phyloP scores from a whole-genome alignment of 2,888 invertebrate genomes.

The Rapana venosa region DNA sequence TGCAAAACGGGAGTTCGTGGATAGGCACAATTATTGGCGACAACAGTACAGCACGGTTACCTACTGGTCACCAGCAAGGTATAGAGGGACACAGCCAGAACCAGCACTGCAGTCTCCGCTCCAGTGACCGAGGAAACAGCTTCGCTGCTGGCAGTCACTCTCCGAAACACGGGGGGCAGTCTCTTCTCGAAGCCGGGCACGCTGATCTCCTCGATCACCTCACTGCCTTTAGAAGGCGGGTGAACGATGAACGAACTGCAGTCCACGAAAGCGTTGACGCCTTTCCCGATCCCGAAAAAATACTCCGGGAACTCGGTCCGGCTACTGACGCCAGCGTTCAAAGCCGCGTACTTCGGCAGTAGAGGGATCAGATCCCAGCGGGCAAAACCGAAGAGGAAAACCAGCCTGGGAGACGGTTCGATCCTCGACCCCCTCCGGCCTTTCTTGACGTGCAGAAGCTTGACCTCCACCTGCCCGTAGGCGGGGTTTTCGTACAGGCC shows the following conservation, averaged over 20 bases:
- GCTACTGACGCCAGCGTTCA: conserved; percentile 31
- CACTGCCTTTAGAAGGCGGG: conserved; percentile 27
- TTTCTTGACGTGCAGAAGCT: neutral
- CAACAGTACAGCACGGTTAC: neutral
- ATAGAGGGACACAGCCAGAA: neutral
- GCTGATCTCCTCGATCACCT: conserved; percentile 43
- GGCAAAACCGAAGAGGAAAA: conserved; percentile 47
- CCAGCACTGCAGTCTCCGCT: neutral
- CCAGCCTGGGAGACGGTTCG: conserved; percentile 48
- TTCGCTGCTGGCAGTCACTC: neutral
- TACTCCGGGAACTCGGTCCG: conserved; percentile 29
- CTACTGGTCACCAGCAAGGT: neutral
- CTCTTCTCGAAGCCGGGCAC: conserved; percentile 57
- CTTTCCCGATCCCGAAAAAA: conserved; percentile 34
- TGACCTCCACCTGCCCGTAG: conserved; percentile 52
- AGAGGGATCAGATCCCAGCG: conserved; percentile 46
- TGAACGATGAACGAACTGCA: conserved; percentile 26
- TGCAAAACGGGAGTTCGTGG: too few species aligned
- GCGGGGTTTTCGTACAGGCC: conserved; percentile 60
- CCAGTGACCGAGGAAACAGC: neutral
- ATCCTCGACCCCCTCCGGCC: neutral
- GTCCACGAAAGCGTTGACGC: conserved; percentile 28
- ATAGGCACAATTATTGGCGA: neutral
- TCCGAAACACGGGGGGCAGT: conserved; percentile 59
- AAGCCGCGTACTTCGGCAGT: neutral